Base-by-base conservation (phyloP, 2,888 invertebrate species). In the Agonopterix arenella region DNA sequence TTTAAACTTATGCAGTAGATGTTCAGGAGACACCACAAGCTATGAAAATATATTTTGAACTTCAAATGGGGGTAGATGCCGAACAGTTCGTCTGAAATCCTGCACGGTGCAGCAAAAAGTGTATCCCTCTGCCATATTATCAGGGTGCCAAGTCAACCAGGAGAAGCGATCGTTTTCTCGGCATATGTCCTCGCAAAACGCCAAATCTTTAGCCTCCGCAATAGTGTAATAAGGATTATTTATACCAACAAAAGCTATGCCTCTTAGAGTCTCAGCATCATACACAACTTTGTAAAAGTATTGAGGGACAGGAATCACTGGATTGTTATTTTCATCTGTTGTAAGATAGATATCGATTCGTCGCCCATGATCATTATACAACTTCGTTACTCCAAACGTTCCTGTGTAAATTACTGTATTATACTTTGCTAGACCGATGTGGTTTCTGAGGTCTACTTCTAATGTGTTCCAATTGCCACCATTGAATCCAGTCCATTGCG, bases 401-500 rank as follows among this genome's bases (percentile, higher is more conserved):
- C 93, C 94, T 0, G 93, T 93, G 60, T 91, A 93, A 40, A 92
- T 77, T 1, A 81, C 53, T 2, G 88, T 84, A 18, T 77, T 62
- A 46, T 76, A 78, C 0, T 70, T 76, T 9, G 63, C 68, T 0
- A 46, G 13, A 45, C 85, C 77, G 2, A 90, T 70, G 49, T 80
- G 77, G 47, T 80, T 65, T 18, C 89, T 73, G 2, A 90, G 65
- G 55, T 88, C 84, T 0, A 76, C 75, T 66, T 92, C 92, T 7
- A 92, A 57, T 0, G 80, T 80, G 54, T 89, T 89, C 92, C 92
- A 92, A 59, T 92, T 92, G 1, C 91, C 91, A 0, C 84, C 88
- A 56, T 92, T 93, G 56, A 92, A 90, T 0, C 84, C 84, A 13
- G 90, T 90, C 93, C 93, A 94, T 54, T 94, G 94, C 0, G 93